Evolutionary conservation across 1,140 invertebrate genomes (phyloP), one percentile per base, ranked within the genome.

Genomic region (Zaprionus inermis): DNA sequence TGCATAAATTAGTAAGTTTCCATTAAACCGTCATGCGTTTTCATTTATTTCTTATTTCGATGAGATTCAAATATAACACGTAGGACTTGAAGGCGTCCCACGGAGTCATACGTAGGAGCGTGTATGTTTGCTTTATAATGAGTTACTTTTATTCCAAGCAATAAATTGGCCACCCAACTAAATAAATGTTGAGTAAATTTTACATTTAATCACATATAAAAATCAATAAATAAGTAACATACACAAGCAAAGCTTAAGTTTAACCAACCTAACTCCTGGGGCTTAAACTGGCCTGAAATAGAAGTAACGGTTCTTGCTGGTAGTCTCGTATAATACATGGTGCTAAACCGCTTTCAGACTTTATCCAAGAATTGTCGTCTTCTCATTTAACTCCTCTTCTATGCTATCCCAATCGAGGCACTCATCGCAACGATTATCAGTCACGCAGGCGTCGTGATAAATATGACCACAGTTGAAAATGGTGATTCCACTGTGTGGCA

Each of bases 401-500:
- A 36, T 81, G 30, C 7, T 63, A 36, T 56, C 72, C 60, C 52
- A 76, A 36, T 67, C 60, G 22, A 52, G 28, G 24, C 95, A 95
- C 46, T 95, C 93, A 5, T 93, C 93, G 91, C 95, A 96, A 74
- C 92, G 93, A 74, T 94, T 93, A 83, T 93, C 92, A 0, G 94
- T 94, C 73, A 98, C 92, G 93, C 98, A 99, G 67, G 95, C 94
- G 91, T 96, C 95, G 92, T 99, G 98, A 92, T 98, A 98, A 0
- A 95, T 94, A 93, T 99, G 98, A 72, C 95, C 95, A 90, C 98
- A 99, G 90, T 97, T 96, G 92, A 98, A 99, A 46, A 97, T 94
- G 67, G 96, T 93, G 74, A 98, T 92, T 92, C 96, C 95, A 79
- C 94, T 95, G 11, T 94, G 94, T 89, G 96, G 95, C 92, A 93